Base-by-base conservation (phyloP, 1,140 invertebrate species). In the Pogonus chalceus region DNA sequence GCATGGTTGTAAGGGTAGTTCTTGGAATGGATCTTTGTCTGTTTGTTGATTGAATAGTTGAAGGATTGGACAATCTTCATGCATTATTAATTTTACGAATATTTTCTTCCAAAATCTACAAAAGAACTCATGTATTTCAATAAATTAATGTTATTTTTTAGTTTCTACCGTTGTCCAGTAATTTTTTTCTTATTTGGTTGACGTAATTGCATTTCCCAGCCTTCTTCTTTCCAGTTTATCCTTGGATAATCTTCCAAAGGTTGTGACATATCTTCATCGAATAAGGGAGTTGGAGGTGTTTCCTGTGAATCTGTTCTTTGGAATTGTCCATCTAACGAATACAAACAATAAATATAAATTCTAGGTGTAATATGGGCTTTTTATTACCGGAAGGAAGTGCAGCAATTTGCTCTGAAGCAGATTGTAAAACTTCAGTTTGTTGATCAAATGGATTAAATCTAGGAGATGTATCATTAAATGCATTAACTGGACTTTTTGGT, bases 151-250 rank as follows among this genome's bases (percentile, higher is more conserved):
- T 3, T 21, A 26, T 23, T 20, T 26, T 48, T 23, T 39, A 56
- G 16, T 50, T 43, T 14, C 4, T 61, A 80, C 80, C 84, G 78
- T 64, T 94, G 91, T 2, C 91, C 91, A 0, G 96, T 98, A 53
- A 99, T 91, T 71, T 96, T 98, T 79, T 99, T 99, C 70, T 98
- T 98, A 61, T 92, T 93, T 2, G 95, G 95, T 65, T 96, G 91
- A 14, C 95, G 76, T 23, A 99, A 74, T 56, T 96, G 89, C 84
- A 99, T 90, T 67, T 98, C 93, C 94, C 95, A 99, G 20, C 91
- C 91, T n/a, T 90, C 83, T 0, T 83, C 90, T 0, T 73, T 72
- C 62, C 87, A 92, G 37, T 79, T 79, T 1, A 85, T 80, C 49
- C 92, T 78, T 2, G 90, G 90, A 70, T 96, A 99, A 20, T 90